Evolutionary conservation across 1,140 invertebrate genomes (phyloP).

Genomic region (Aphis gossypii): DNA sequence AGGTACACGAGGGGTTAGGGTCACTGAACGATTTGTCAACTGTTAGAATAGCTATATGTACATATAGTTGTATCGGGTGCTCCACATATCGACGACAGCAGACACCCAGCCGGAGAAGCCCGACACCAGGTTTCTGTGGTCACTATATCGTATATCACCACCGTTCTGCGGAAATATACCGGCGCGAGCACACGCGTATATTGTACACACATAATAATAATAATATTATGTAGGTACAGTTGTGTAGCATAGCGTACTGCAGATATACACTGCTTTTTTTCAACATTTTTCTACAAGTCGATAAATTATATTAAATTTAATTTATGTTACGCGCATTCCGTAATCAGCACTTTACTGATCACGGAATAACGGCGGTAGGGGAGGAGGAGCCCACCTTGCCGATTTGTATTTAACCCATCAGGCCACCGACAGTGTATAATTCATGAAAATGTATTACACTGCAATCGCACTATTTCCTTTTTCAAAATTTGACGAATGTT

Average conservation of each 20-base stretch:
- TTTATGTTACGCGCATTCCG: neutral
- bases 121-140: conserved; percentile 26
- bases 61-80: conserved; percentile 31
- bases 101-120: conserved; percentile 25
- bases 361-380: neutral
- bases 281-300: neutral
- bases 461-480: neutral
- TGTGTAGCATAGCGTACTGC: neutral
- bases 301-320: neutral
- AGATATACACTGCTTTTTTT: neutral
- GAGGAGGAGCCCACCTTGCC: neutral
- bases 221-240: neutral
- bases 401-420: neutral
- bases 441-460: no score
- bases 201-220: neutral
- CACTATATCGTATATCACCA: conserved; percentile 43
- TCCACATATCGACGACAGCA: neutral
- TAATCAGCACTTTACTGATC: neutral
- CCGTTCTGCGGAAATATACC: neutral
- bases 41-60: neutral
- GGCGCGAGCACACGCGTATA: neutral
- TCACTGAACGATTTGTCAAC: conserved; percentile 50
- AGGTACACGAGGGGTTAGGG: neutral
- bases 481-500: neutral
- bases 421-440: neutral